phyloP scores from a whole-genome alignment of 2,888 invertebrate genomes.

The Candidula unifasciata region DNA sequence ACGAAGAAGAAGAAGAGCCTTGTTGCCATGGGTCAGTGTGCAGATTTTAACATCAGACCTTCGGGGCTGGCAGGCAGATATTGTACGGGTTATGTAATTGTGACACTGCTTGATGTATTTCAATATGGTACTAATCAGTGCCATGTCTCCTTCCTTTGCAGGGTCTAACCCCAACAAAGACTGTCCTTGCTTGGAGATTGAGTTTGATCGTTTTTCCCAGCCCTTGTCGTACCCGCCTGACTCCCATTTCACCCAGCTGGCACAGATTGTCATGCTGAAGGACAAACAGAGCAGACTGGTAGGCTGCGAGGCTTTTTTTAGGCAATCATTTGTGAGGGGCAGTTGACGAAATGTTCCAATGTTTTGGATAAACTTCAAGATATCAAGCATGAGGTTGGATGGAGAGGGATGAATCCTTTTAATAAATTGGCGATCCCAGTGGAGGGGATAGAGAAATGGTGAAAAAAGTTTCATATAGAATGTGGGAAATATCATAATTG shows the following conservation, averaged over 20 bases:
- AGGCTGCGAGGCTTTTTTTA: not conserved
- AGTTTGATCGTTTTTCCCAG: conserved; percentile 78
- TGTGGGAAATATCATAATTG: no score
- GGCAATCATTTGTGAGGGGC: no score
- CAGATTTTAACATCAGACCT: no score
- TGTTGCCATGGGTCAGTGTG: no score
- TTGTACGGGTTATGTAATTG: not conserved
- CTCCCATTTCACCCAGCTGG: conserved; percentile 77
- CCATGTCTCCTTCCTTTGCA: conserved; percentile 43
- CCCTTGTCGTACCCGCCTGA: conserved; percentile 79
- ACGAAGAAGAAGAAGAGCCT: no score
- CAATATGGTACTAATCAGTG: not conserved
- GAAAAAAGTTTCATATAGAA: no score
- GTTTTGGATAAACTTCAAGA: not conserved
- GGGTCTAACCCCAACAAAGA: conserved; percentile 79
- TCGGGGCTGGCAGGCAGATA: no score
- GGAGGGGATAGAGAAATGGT: no score
- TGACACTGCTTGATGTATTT: not conserved
- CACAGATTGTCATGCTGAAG: conserved; percentile 57
- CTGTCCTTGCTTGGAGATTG: conserved; percentile 79
- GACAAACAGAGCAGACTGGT: conserved; percentile 49
- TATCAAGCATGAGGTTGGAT: no score
- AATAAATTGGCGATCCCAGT: no score
- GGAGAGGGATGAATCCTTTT: no score
- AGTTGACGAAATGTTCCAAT: not conserved